Evolutionary conservation across 2,113 vertebrate species (phyloP).

Genomic region (Aepyceros melampus): DNA sequence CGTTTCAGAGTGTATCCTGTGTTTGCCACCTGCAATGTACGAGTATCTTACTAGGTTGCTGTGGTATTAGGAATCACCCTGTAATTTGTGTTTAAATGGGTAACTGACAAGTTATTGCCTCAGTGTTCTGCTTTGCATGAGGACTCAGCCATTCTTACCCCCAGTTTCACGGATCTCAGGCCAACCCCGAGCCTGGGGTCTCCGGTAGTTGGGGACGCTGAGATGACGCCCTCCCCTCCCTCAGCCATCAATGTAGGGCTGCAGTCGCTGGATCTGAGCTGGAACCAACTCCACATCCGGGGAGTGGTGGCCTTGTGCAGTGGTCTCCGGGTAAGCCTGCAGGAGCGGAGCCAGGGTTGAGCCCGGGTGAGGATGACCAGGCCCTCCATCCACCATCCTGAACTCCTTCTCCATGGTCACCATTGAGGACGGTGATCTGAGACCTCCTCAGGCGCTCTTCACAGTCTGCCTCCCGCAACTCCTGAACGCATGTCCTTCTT

Average conservation of each 20-base stretch:
- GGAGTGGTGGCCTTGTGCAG: slow-evolving; percentile 86
- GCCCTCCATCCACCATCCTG: fast-evolving
- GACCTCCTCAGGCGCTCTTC: background rate
- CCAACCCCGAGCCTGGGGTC: background rate
- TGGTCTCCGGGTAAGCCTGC: slow-evolving; percentile 87
- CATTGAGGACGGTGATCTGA: background rate
- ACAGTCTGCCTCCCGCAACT: background rate
- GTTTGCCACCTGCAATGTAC: background rate
- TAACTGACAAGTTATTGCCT: background rate
- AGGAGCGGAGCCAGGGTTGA: background rate
- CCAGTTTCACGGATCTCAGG: background rate
- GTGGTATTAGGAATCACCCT: background rate
- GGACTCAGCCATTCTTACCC: background rate
- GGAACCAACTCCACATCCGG: slow-evolving; percentile 89
- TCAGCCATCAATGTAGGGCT: slow-evolving; percentile 89
- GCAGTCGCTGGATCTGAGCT: slow-evolving; percentile 88
- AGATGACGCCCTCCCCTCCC: background rate
- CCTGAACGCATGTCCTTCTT: background rate
- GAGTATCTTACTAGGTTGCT: background rate
- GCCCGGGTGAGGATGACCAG: fast-evolving
- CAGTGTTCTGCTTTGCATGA: background rate
- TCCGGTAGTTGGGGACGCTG: background rate
- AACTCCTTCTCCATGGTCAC: background rate
- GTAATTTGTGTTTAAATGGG: background rate
- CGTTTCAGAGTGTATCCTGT: background rate